phyloP scores from a whole-genome alignment of 2,113 vertebrate species.

The Copsychus sechellarum region DNA sequence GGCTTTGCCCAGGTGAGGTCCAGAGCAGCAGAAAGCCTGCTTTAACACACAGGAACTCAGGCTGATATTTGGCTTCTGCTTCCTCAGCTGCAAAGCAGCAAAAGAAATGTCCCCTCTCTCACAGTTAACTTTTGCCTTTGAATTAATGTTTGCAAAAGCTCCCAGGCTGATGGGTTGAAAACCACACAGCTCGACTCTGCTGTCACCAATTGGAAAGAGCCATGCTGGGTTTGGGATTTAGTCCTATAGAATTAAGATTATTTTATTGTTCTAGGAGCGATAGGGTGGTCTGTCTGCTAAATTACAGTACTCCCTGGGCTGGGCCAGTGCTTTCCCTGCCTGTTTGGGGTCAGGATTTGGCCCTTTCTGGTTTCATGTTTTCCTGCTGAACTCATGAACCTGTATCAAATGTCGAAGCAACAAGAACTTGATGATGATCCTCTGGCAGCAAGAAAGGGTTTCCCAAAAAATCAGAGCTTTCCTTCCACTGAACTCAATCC shows the following conservation, averaged over 20 bases:
- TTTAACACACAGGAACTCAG: not conserved
- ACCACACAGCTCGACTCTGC: not conserved
- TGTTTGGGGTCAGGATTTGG: conserved; percentile 48
- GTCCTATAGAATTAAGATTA: conserved; percentile 30
- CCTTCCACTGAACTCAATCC: not conserved
- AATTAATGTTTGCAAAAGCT: not conserved
- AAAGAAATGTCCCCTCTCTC: not conserved
- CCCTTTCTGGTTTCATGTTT: conserved; percentile 56
- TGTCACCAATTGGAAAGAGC: conserved; percentile 28
- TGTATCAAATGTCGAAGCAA: conserved; percentile 50
- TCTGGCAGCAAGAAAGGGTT: conserved; percentile 21
- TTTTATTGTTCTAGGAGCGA: conserved; percentile 41
- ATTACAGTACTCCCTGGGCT: conserved; percentile 30
- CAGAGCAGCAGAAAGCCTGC: not conserved
- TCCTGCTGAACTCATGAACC: conserved; percentile 61
- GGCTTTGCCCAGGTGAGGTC: not conserved
- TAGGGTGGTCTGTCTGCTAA: conserved; percentile 54
- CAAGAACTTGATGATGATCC: conserved; percentile 19
- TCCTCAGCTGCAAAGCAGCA: not conserved
- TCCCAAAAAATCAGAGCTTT: conserved; percentile 22
- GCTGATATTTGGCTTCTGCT: not conserved
- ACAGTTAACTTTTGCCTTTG: not conserved
- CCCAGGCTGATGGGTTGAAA: not conserved
- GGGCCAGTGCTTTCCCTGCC: not conserved
- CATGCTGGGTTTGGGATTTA: not conserved